Conservation (phyloP, 92 coral and sea anemone genomes). For the Scolanthus callimorphus region DNA sequence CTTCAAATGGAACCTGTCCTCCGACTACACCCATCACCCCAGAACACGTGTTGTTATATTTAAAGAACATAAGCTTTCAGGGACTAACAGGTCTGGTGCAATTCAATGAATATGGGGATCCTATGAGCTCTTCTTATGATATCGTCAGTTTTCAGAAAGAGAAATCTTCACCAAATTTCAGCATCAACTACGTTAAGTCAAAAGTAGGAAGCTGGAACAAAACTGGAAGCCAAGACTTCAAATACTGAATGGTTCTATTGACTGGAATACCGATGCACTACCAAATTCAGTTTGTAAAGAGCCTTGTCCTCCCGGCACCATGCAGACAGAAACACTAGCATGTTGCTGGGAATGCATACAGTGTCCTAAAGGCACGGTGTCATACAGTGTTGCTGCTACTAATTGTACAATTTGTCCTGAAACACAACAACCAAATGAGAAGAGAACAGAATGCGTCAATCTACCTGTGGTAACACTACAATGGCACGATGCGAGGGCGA, state of each 20-base stretch:
- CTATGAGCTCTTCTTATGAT: constrained; percentile 52
- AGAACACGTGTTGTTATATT: constrained; percentile 29
- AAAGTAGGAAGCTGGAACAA: constrained; percentile 60
- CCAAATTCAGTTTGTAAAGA: constrained; percentile 63
- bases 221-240: constrained; percentile 19
- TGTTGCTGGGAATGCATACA: constrained; percentile 79
- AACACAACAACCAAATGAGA: constrained; percentile 38
- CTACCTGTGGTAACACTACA: constrained; percentile 51
- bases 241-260: constrained; percentile 28
- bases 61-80: constrained; percentile 55
- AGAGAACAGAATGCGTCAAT: constrained; percentile 43
- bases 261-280: constrained; percentile 31
- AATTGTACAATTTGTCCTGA: constrained; percentile 48
- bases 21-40: constrained; percentile 38
- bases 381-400: constrained; percentile 19
- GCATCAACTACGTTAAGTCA: constrained; percentile 17
- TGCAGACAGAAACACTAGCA: constrained; percentile 47
- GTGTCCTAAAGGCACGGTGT: constrained; percentile 55
- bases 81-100: constrained; percentile 59
- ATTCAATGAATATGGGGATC: constrained; percentile 60
- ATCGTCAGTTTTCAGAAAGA: constrained; percentile 52
- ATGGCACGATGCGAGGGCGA: constrained; percentile 56
- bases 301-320: constrained; percentile 59
- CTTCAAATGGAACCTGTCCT: constrained; percentile 41
- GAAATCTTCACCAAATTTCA: neutral